A percentile compares a stretch with the other conserved stretches of the same genome.
These are phyloP conservation scores for Hucho hucho DNA, from an alignment of 2,113 vertebrate genomes.

Conservation along the genomic window DNA sequence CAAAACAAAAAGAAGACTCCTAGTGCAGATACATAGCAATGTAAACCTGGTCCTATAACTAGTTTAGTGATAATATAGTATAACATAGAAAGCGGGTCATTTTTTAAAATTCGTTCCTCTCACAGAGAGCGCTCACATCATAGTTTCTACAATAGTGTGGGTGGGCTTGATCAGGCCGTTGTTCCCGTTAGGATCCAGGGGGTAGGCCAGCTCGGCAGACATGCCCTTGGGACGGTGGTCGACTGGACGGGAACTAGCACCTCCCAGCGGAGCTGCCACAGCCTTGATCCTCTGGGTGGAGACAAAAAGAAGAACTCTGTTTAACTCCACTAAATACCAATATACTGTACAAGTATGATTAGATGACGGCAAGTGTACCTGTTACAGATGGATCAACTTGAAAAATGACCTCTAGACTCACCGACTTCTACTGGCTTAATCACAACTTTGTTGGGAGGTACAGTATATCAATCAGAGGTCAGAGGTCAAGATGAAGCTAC, in stretches of 20 bases:
- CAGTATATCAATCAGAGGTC: no score
- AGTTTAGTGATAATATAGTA: slow-evolving; percentile 41
- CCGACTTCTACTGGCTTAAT: no score
- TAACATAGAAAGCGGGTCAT: background rate
- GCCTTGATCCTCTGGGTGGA: slow-evolving; percentile 88
- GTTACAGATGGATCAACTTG: no score
- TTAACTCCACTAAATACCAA: no score
- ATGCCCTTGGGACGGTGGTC: slow-evolving; percentile 60
- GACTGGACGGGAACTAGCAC: slow-evolving; percentile 75
- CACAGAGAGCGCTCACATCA: slow-evolving; percentile 93
- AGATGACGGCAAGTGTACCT: no score
- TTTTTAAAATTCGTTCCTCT: slow-evolving; percentile 49
- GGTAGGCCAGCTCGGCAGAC: slow-evolving; percentile 57
- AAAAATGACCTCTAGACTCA: no score
- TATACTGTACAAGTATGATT: no score
- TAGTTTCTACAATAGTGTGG: slow-evolving; percentile 97
- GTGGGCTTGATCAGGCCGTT: slow-evolving; percentile 86
- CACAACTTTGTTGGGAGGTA: no score
- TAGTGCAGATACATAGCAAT: slow-evolving; percentile 85
- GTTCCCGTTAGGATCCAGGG: slow-evolving; percentile 79
- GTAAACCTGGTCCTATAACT: slow-evolving; percentile 95
- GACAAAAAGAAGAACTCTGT: background rate
- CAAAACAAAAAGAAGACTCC: slow-evolving; percentile 73
- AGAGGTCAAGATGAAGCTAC: no score
- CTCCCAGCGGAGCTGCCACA: slow-evolving; percentile 84